Evolutionary conservation across 2,797 vertebrate genomes (phyloP).

Genomic region (Pangasius mekongensis): DNA sequence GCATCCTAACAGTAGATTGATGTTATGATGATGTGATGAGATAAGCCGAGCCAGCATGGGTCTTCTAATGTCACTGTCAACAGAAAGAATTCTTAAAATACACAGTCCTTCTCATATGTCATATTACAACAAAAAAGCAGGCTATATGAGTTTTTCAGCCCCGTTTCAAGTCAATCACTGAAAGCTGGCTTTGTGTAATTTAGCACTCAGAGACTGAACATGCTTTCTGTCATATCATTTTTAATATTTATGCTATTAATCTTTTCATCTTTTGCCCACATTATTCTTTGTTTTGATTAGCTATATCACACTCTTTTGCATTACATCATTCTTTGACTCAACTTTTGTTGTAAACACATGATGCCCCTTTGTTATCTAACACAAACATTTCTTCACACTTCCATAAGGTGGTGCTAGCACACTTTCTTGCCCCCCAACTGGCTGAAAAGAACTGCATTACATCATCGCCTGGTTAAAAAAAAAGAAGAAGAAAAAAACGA

Average conservation of each 20-base stretch:
- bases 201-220: too few relatives aligned
- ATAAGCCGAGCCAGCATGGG: neutral
- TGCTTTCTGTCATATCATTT: neutral
- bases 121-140: neutral
- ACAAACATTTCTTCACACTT: constrained; percentile 25
- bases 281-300: neutral
- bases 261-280: neutral
- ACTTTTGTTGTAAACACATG: constrained; percentile 51
- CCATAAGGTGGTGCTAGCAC: constrained; percentile 51
- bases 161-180: neutral
- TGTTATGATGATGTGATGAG: constrained; percentile 15
- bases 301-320: constrained; percentile 3
- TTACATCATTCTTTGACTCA: constrained; percentile 26
- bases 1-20: neutral
- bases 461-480: constrained; percentile 33
- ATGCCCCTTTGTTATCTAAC: constrained; percentile 49
- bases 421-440: constrained; percentile 5
- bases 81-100: neutral
- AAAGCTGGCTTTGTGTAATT: neutral
- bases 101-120: neutral
- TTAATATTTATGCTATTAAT: neutral
- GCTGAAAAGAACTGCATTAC: constrained; percentile 20
- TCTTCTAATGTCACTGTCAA: constrained; percentile 17
- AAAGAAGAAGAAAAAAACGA: constrained; percentile 42
- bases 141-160: neutral